Percentiles rank a stretch among this genome's conserved stretches.
Evolutionary conservation across 2,888 invertebrate species (phyloP).

Genomic region (Parascotia fuliginaria): DNA sequence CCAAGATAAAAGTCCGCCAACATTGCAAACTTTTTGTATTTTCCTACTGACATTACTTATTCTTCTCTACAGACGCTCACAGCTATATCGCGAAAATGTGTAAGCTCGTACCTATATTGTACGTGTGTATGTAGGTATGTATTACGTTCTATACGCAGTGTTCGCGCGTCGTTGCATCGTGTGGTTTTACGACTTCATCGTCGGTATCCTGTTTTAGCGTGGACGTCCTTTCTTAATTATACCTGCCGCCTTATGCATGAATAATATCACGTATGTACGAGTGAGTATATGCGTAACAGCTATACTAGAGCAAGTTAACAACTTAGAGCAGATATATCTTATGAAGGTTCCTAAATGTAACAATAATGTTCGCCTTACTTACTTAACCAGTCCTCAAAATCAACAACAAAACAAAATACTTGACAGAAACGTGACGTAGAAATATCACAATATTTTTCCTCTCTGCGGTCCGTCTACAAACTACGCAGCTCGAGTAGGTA

Average conservation of each 20-base stretch:
- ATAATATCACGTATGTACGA: slow-evolving; percentile 1
- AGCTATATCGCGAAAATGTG: background rate
- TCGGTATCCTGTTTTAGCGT: slow-evolving; percentile 12
- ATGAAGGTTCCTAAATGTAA: background rate
- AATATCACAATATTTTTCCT: slow-evolving; percentile 5
- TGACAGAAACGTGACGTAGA: background rate
- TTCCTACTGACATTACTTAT: too few species aligned
- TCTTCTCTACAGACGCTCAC: background rate
- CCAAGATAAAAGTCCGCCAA: too few species aligned
- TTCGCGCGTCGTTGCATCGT: slow-evolving; percentile 26
- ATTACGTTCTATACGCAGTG: background rate
- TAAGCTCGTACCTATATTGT: background rate
- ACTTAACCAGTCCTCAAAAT: background rate
- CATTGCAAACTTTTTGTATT: too few species aligned
- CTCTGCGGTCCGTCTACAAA: background rate
- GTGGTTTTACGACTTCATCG: slow-evolving; percentile 35
- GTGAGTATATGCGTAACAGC: too few species aligned
- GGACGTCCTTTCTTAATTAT: slow-evolving; percentile 36
- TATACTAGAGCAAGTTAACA: background rate
- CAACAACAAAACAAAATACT: background rate
- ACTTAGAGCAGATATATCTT: background rate
- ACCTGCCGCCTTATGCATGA: slow-evolving; percentile 12
- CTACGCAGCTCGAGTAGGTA: slow-evolving; percentile 1
- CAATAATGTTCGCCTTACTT: background rate
- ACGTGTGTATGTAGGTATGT: background rate